Evolutionary conservation across 2,113 vertebrate genomes (phyloP).

Genomic region (Brachyistius frenatus): DNA sequence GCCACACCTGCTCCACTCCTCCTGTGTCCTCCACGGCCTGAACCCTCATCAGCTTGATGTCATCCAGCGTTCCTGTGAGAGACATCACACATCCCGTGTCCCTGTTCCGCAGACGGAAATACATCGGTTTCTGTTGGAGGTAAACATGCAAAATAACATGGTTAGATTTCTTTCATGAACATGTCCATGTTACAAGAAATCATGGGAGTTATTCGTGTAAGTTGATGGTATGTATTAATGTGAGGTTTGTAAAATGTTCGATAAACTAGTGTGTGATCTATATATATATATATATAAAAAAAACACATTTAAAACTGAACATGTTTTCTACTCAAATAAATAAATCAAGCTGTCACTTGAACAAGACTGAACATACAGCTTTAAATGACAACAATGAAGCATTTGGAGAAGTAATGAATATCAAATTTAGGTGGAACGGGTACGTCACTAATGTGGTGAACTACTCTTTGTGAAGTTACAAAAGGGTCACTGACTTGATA

Average conservation of each 20-base stretch:
- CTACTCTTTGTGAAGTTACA: too few relatives aligned
- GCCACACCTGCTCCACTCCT: conserved; percentile 92
- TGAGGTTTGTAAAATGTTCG: too few relatives aligned
- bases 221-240: not conserved
- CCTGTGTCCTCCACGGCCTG: conserved; percentile 89
- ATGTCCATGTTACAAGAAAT: not conserved
- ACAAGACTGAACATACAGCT: too few relatives aligned
- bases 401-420: not conserved
- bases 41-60: conserved; percentile 92
- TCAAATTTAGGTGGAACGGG: too few relatives aligned
- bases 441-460: not conserved
- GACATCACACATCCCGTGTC: conserved; percentile 89
- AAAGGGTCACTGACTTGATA: too few relatives aligned
- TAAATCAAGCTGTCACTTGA: not conserved
- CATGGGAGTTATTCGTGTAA: not conserved
- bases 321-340: not conserved
- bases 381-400: not conserved
- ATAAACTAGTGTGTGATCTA: too few relatives aligned
- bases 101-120: conserved; percentile 90
- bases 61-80: conserved; percentile 90
- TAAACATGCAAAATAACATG: not conserved
- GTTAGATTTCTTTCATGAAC: not conserved
- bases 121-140: conserved; percentile 86
- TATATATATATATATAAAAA: too few relatives aligned
- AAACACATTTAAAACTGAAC: not conserved